Percentiles rank a stretch among this genome's conserved stretches.
Evolutionary conservation across 2,888 invertebrate genomes (phyloP).

Genomic region (Drosophila villosipedis): DNA sequence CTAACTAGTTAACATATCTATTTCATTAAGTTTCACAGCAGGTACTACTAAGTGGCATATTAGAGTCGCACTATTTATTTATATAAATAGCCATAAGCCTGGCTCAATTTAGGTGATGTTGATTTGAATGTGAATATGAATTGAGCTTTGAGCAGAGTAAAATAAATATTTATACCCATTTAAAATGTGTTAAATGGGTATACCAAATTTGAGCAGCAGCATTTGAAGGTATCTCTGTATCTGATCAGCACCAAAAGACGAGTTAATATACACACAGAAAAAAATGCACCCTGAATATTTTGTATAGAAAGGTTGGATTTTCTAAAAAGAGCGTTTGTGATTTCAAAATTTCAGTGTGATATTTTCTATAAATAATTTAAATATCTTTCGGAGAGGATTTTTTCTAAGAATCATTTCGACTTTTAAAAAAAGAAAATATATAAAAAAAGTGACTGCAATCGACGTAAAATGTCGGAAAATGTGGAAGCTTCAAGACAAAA

Average conservation of each 20-base stretch:
- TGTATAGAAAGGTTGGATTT: too few relatives aligned
- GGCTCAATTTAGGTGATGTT: background rate
- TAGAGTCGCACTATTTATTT: background rate
- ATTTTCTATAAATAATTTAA: background rate
- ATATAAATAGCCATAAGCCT: background rate
- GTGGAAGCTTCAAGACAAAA: background rate
- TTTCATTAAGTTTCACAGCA: conserved; percentile 4
- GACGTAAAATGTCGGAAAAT: background rate
- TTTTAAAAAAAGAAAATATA: too few relatives aligned
- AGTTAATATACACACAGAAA: background rate
- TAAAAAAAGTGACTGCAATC: background rate
- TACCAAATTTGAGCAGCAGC: background rate
- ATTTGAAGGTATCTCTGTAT: background rate
- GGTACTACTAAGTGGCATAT: background rate
- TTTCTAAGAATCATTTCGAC: too few relatives aligned
- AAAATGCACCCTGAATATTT: background rate
- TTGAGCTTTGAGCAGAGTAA: background rate
- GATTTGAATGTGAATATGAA: background rate
- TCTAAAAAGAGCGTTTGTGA: background rate
- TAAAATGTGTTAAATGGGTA: background rate
- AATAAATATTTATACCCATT: background rate
- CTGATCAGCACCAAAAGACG: background rate
- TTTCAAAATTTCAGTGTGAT: background rate
- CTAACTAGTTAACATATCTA: background rate
- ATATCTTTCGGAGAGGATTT: too few relatives aligned